These are phyloP conservation scores for Varanus salvator DNA, from an alignment of 2,113 vertebrate genomes.

Conservation along the genomic window DNA sequence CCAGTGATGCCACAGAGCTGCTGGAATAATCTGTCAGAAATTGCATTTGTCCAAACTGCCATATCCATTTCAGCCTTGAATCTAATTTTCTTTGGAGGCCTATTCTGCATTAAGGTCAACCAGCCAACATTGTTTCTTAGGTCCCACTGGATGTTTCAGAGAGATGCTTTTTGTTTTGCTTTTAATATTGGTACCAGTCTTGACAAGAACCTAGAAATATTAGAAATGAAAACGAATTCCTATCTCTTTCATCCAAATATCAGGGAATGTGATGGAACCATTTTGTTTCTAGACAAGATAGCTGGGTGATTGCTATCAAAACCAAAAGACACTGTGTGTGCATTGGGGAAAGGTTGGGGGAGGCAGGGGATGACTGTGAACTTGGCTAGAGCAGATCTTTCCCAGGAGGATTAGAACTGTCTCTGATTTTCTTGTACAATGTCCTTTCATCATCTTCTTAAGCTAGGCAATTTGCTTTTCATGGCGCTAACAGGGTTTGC, in stretches of 20 bases:
- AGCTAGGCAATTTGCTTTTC: fast-evolving
- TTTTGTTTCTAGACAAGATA: constrained; percentile 17
- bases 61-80: constrained; percentile 39
- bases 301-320: not conserved
- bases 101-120: constrained; percentile 26
- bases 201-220: constrained; percentile 1
- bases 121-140: constrained; percentile 24
- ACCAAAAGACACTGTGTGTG: not conserved
- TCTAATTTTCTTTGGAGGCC: constrained; percentile 43
- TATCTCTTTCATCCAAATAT: not conserved
- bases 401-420: constrained; percentile 13
- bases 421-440: not conserved
- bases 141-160: constrained; percentile 31
- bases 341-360: not conserved
- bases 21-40: constrained; percentile 35
- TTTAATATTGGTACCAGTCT: constrained; percentile 31
- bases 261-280: not conserved
- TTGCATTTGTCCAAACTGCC: constrained; percentile 41
- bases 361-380: not conserved
- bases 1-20: constrained; percentile 21
- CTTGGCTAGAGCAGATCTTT: not conserved
- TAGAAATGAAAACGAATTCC: not conserved
- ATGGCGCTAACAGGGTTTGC: not conserved
- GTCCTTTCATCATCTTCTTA: not conserved
- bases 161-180: not conserved